phyloP scores from a whole-genome alignment of 2,888 invertebrate genomes.

The Athetis lepigone region DNA sequence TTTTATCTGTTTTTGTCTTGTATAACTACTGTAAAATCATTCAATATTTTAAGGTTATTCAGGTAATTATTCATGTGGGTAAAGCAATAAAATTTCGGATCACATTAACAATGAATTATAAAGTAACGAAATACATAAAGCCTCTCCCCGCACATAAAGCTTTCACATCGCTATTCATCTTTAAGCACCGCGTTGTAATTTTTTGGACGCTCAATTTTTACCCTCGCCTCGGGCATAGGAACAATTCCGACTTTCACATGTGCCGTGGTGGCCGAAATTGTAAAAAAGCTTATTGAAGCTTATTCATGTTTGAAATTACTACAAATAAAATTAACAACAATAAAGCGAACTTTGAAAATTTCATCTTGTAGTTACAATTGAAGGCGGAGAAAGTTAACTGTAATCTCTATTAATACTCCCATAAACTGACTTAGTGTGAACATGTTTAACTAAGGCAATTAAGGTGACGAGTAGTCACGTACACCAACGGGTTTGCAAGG shows the following conservation, averaged over 20 bases:
- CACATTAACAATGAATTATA: not conserved
- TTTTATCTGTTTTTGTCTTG: not conserved
- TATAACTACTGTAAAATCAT: not conserved
- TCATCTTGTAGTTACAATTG: not conserved
- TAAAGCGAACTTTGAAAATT: not conserved
- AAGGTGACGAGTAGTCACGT: slow-evolving; percentile 48
- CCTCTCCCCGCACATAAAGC: slow-evolving; percentile 22
- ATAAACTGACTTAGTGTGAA: slow-evolving; percentile 23
- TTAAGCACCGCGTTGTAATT: slow-evolving; percentile 29
- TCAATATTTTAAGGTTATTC: not conserved
- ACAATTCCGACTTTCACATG: slow-evolving; percentile 30
- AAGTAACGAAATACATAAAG: slow-evolving; percentile 11
- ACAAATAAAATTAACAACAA: not conserved
- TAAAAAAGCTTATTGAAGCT: slow-evolving; percentile 24
- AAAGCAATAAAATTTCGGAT: not conserved
- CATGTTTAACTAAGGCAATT: slow-evolving; percentile 35
- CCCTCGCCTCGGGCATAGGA: slow-evolving; percentile 44
- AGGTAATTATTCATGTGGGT: not conserved
- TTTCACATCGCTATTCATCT: slow-evolving; percentile 35
- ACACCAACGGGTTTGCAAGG: slow-evolving; percentile 6
- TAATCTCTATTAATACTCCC: slow-evolving; percentile 25
- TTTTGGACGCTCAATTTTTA: slow-evolving; percentile 46
- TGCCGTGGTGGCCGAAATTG: slow-evolving; percentile 8
- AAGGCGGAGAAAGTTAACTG: slow-evolving; percentile 10
- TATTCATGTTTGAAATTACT: slow-evolving; percentile 14